Evolutionary conservation across 2,113 vertebrate genomes (phyloP).

Genomic region (Heterochromis multidens): DNA sequence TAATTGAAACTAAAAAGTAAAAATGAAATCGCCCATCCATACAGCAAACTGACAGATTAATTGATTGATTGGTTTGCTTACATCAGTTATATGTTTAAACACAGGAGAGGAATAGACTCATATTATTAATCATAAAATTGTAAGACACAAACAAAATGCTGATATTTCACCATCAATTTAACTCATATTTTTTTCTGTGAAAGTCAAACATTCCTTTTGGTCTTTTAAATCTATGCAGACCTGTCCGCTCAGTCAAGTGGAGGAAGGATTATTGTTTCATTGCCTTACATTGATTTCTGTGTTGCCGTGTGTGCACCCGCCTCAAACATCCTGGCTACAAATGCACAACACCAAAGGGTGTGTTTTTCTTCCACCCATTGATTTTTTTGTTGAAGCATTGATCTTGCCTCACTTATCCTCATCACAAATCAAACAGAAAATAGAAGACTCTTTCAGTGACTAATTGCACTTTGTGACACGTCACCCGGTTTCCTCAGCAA

Average conservation of each 20-base stretch:
- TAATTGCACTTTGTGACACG: slow-evolving; percentile 40
- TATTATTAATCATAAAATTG: background rate
- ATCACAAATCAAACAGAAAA: slow-evolving; percentile 35
- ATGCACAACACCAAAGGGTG: slow-evolving; percentile 23
- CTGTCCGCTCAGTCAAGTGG: background rate
- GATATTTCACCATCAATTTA: background rate
- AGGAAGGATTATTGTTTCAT: slow-evolving; percentile 14
- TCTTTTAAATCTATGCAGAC: background rate
- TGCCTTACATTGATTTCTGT: slow-evolving; percentile 7
- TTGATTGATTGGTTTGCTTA: background rate
- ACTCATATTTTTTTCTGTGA: background rate
- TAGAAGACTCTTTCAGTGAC: slow-evolving; percentile 1
- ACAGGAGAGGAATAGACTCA: background rate
- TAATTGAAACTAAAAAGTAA: background rate
- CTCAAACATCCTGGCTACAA: background rate
- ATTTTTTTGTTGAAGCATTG: slow-evolving; percentile 44
- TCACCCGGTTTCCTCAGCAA: slow-evolving; percentile 20
- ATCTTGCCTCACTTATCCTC: slow-evolving; percentile 39
- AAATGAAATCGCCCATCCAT: background rate
- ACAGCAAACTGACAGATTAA: background rate
- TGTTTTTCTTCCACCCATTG: slow-evolving; percentile 38
- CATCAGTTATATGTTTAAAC: background rate
- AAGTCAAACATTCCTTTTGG: background rate
- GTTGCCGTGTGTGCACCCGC: background rate
- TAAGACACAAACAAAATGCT: background rate